These are phyloP conservation scores for Coptodon bakossiorum DNA, from an alignment of 2,113 vertebrate genomes.

Conservation along the genomic window DNA sequence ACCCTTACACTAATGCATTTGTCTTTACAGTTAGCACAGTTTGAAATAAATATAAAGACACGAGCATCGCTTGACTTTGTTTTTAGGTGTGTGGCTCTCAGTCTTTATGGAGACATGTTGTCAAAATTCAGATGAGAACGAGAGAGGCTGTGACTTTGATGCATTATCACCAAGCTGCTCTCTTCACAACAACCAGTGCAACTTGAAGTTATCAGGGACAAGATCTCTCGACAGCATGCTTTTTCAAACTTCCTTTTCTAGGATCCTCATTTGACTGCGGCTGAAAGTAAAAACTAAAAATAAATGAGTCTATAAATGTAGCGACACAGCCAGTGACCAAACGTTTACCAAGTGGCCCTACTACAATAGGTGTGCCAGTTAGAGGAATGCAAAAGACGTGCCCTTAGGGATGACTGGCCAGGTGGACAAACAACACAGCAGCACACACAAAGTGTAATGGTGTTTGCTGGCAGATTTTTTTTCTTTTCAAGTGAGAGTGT, in stretches of 20 bases:
- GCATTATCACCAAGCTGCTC: not conserved
- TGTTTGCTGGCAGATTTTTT: not conserved
- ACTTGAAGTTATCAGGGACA: conserved; percentile 17
- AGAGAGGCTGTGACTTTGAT: not conserved
- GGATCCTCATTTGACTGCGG: conserved; percentile 66
- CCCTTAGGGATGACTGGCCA: not conserved
- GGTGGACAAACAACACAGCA: not conserved
- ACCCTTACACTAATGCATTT: not conserved
- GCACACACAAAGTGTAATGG: not conserved
- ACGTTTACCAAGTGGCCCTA: conserved; percentile 11
- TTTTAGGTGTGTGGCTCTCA: not conserved
- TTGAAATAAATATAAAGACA: not conserved
- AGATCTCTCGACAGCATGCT: conserved; percentile 29
- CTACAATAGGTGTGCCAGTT: conserved; percentile 21
- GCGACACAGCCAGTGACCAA: conserved; percentile 26
- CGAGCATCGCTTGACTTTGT: not conserved
- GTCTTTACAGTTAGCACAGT: not conserved
- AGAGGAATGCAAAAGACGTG: not conserved
- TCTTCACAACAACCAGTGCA: not conserved
- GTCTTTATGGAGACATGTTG: not conserved
- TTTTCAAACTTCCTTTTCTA: conserved; percentile 67
- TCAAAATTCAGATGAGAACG: not conserved
- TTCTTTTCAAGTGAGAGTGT: not conserved
- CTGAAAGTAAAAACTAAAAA: conserved; percentile 63
- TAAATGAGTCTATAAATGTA: conserved; percentile 34